Evolutionary conservation across 2,113 vertebrate genomes (phyloP).

Genomic region (Ammodramus savannarum): DNA sequence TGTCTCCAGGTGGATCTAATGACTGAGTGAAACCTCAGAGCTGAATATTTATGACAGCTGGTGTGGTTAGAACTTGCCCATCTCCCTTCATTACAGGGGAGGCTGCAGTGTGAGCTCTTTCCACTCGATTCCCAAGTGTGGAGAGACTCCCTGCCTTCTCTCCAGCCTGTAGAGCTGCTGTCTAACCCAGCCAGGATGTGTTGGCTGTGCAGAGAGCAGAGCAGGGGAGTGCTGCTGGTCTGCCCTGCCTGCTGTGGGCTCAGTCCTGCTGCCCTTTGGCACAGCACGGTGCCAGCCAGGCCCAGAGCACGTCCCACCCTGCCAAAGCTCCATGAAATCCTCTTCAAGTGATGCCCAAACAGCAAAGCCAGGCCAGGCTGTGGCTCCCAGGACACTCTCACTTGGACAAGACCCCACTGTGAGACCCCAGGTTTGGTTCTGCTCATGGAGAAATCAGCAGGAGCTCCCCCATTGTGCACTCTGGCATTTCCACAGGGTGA

Average conservation of each 20-base stretch:
- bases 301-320: rapidly evolving
- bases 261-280: not conserved
- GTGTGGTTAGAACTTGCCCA: not conserved
- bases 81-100: not conserved
- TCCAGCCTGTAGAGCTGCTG: not conserved
- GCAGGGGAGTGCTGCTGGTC: not conserved
- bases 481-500: not conserved
- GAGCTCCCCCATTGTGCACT: not conserved
- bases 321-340: not conserved
- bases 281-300: rapidly evolving
- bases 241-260: not conserved
- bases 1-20: conserved; percentile 2
- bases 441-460: not conserved
- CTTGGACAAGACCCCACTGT: rapidly evolving
- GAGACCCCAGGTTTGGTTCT: not conserved
- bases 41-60: not conserved
- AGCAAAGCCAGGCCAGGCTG: rapidly evolving
- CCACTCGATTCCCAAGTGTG: not conserved
- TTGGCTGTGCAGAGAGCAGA: not conserved
- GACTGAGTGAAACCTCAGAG: not conserved
- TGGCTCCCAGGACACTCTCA: not conserved
- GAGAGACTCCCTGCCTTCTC: not conserved
- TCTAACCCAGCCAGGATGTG: not conserved
- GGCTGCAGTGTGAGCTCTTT: not conserved
- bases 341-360: rapidly evolving